Conservation (phyloP, 2,797 vertebrate genomes). For the Coregonus sp. region DNA sequence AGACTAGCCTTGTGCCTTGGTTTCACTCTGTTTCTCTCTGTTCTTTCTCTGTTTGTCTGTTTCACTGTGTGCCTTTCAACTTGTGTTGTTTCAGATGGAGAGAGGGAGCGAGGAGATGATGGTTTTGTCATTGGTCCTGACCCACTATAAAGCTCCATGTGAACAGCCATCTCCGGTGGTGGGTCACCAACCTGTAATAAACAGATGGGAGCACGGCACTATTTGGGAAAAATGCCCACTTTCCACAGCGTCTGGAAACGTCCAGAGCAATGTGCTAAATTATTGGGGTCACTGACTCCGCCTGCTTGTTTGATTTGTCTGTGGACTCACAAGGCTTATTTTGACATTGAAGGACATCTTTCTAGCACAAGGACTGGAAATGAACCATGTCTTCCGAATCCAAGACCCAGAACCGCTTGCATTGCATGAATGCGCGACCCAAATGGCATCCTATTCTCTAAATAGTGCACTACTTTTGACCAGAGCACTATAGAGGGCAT, state of each 20-base stretch:
- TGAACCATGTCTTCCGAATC: conserved; percentile 52
- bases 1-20: not conserved
- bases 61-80: conserved; percentile 57
- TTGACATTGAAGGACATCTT: conserved; percentile 82
- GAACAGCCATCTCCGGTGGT: conserved; percentile 71
- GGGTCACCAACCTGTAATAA: conserved; percentile 85
- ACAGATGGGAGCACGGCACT: conserved; percentile 71
- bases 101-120: conserved; percentile 8
- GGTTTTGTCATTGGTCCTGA: conserved; percentile 77
- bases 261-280: conserved; percentile 81
- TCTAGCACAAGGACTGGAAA: conserved; percentile 73
- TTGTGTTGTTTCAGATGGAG: conserved; percentile 69
- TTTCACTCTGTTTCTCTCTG: conserved; percentile 9
- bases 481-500: not conserved
- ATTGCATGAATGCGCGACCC: not conserved
- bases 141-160: conserved; percentile 65
- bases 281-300: conserved; percentile 82
- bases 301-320: conserved; percentile 81
- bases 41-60: conserved; percentile 19
- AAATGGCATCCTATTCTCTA: not conserved
- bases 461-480: not conserved
- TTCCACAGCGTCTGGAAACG: conserved; percentile 72
- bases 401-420: conserved; percentile 2
- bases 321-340: conserved; percentile 74
- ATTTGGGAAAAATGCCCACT: conserved; percentile 76